Percentiles rank a stretch among this genome's conserved stretches.
Evolutionary conservation across 2,888 invertebrate genomes (phyloP).

Genomic region (Bellardia bayeri): DNA sequence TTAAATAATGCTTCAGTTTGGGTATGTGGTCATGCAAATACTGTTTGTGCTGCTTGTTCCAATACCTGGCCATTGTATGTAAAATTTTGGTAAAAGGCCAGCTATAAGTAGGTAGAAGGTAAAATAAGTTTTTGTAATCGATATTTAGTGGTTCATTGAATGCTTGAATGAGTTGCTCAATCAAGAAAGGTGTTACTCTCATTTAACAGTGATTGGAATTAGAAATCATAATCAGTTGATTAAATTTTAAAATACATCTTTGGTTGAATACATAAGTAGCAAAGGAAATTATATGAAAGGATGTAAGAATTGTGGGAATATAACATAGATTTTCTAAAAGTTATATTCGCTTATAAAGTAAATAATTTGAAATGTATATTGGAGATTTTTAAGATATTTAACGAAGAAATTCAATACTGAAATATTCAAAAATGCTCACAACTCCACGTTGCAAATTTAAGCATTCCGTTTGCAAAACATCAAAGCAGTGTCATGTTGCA

Average conservation of each 20-base stretch:
- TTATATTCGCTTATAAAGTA: too few relatives aligned
- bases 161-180: constrained; percentile 60
- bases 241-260: constrained; percentile 22
- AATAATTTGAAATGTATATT: not conserved
- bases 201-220: constrained; percentile 38
- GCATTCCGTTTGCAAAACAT: too few relatives aligned
- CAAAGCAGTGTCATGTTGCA: too few relatives aligned
- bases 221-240: constrained; percentile 47
- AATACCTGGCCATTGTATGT: constrained; percentile 31
- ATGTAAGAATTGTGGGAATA: not conserved
- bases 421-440: too few relatives aligned
- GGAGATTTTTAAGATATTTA: not conserved
- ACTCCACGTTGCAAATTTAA: too few relatives aligned
- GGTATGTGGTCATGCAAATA: too few relatives aligned
- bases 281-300: not conserved
- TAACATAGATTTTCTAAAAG: not conserved
- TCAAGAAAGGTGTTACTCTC: constrained; percentile 60
- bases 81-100: not conserved
- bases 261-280: not conserved
- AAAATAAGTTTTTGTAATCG: constrained; percentile 56
- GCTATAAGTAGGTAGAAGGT: constrained; percentile 6
- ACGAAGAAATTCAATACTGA: not conserved
- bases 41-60: not conserved
- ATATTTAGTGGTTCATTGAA: constrained; percentile 60
- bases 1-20: not conserved